A percentile compares a stretch with the other conserved stretches of the same genome.
phyloP scores from a whole-genome alignment of 2,797 vertebrate species.

The Poecile montanus region DNA sequence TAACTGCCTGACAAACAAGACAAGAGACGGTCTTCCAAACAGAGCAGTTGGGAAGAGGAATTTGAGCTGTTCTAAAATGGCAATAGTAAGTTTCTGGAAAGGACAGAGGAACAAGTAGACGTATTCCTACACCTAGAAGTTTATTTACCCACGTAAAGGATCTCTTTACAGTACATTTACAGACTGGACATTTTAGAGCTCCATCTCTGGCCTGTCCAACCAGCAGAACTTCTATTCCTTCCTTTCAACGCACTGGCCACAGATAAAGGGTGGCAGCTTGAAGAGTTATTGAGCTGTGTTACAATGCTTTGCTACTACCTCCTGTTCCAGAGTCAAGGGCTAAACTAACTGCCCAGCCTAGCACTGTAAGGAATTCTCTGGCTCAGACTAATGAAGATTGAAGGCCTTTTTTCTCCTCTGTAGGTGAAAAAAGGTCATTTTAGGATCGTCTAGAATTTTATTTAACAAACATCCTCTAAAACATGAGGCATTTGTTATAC shows the following conservation, averaged over 20 bases:
- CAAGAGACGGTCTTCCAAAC: background rate
- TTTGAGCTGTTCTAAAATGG: background rate
- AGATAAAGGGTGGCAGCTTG: background rate
- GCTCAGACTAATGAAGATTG: background rate
- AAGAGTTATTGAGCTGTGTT: background rate
- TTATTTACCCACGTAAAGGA: background rate
- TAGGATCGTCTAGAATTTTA: background rate
- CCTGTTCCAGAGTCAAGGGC: background rate
- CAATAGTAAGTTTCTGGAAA: background rate
- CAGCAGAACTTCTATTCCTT: background rate
- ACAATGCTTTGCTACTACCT: background rate
- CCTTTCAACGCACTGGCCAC: background rate
- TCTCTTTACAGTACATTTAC: background rate
- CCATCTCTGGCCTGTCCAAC: background rate
- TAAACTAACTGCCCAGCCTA: background rate
- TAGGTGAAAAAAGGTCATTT: background rate
- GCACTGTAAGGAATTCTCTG: background rate
- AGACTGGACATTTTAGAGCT: background rate
- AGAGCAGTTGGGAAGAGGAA: background rate
- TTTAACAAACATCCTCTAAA: background rate
- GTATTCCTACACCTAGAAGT: background rate
- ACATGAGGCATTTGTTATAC: rapidly evolving
- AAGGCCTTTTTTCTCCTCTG: background rate
- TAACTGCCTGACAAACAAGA: background rate
- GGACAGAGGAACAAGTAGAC: background rate